Evolutionary conservation across 2,797 vertebrate species (phyloP).

Genomic region (Pachyuromys duprasi): DNA sequence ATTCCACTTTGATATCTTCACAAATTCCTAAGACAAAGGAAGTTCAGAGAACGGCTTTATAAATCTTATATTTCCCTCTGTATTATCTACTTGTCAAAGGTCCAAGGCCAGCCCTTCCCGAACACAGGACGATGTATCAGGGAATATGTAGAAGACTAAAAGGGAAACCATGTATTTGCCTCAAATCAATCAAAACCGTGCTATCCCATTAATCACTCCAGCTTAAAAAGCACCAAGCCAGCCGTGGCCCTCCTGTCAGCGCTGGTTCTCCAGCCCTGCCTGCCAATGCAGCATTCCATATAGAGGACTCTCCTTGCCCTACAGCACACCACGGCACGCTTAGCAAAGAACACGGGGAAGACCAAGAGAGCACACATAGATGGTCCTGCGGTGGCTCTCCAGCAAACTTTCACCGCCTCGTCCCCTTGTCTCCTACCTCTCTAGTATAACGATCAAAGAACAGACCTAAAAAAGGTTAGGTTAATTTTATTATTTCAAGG

Average conservation of each 20-base stretch:
- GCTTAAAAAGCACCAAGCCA: not conserved
- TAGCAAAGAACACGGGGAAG: too few species aligned
- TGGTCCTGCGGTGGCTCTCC: not conserved
- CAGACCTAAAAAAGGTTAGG: constrained; percentile 6
- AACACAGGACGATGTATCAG: not conserved
- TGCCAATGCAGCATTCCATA: not conserved
- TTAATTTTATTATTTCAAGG: constrained; percentile 25
- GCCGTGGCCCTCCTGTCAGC: too few species aligned
- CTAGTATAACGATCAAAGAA: not conserved
- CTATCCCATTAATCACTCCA: not conserved
- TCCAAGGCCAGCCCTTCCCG: not conserved
- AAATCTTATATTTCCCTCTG: not conserved
- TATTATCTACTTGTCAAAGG: constrained; percentile 16
- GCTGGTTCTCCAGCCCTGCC: not conserved
- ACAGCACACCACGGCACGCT: rapidly evolving
- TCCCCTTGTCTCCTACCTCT: not conserved
- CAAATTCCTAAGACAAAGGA: constrained; percentile 93
- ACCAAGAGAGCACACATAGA: not conserved
- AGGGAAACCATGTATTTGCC: not conserved
- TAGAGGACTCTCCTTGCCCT: not conserved
- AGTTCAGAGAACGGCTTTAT: constrained; percentile 29
- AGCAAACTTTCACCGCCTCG: not conserved
- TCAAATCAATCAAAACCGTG: not conserved
- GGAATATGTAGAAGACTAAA: constrained; percentile 4
- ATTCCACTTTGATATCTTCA: constrained; percentile 98